Evolutionary conservation across 2,888 invertebrate genomes (phyloP).

Genomic region (Baronia brevicornis): DNA sequence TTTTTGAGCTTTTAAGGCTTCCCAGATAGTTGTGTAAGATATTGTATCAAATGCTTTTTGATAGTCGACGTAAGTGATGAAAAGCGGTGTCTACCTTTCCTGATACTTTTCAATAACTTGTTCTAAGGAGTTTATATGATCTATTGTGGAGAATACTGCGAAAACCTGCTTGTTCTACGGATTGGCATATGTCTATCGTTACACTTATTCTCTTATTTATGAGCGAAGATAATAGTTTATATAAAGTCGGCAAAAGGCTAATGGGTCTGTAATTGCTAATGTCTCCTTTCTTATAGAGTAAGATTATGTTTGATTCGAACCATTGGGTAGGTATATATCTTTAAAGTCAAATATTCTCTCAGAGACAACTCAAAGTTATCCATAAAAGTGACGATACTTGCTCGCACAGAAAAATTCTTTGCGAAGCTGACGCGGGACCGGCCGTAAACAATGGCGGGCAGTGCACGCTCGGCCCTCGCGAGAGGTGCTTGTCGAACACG

Average conservation of each 20-base stretch:
- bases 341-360: slow-evolving; percentile 21
- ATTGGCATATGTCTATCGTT: slow-evolving; percentile 15
- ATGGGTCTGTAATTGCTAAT: slow-evolving; percentile 19
- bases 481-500: slow-evolving; percentile 36
- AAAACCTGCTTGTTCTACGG: slow-evolving; percentile 20
- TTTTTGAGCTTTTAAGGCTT: slow-evolving; percentile 11
- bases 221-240: slow-evolving; percentile 17
- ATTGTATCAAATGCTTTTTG: slow-evolving; percentile 16
- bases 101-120: slow-evolving; percentile 18
- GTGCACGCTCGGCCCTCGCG: slow-evolving; percentile 60
- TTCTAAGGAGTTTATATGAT: slow-evolving; percentile 17
- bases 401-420: slow-evolving; percentile 34
- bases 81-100: slow-evolving; percentile 14
- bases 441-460: slow-evolving; percentile 66
- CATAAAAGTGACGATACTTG: slow-evolving; percentile 19
- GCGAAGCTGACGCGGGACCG: slow-evolving; percentile 38
- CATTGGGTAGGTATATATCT: slow-evolving; percentile 18
- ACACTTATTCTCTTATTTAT: slow-evolving; percentile 14
- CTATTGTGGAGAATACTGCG: slow-evolving; percentile 16
- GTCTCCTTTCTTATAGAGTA: slow-evolving; percentile 16
- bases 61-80: slow-evolving; percentile 13
- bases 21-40: slow-evolving; percentile 14
- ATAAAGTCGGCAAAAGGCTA: slow-evolving; percentile 16
- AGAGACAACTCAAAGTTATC: slow-evolving; percentile 24
- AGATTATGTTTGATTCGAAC: slow-evolving; percentile 16